A percentile compares a stretch with the other conserved stretches of the same genome.
These are phyloP conservation scores for Xiphydria camelus DNA, from an alignment of 2,888 invertebrate species.

Conservation along the genomic window DNA sequence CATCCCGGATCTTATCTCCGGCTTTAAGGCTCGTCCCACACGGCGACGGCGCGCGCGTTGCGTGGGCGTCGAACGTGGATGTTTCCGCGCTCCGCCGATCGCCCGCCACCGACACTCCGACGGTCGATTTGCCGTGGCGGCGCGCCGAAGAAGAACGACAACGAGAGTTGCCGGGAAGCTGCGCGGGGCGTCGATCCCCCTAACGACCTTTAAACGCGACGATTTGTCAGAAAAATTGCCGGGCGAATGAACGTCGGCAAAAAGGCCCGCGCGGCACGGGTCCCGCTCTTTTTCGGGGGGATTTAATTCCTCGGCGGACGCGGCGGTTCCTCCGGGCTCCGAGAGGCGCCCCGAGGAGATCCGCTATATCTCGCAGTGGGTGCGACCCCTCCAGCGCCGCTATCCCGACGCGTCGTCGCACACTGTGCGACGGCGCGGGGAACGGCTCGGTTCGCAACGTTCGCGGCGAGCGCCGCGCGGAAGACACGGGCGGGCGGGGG, in stretches of 20 bases:
- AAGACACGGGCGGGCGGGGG: not conserved
- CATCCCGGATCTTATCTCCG: not conserved
- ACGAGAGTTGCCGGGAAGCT: no score
- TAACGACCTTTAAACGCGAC: constrained; percentile 25
- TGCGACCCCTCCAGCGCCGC: constrained; percentile 11
- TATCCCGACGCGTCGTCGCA: not conserved
- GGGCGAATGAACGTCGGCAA: not conserved
- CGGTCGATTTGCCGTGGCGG: no score
- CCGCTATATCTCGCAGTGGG: constrained; percentile 17
- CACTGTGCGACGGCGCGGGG: not conserved
- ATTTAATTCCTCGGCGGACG: constrained; percentile 5
- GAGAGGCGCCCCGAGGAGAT: constrained; percentile 5
- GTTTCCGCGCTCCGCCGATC: constrained; percentile 1
- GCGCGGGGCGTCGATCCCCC: constrained; percentile 6
- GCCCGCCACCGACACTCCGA: no score
- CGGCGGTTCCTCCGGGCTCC: not conserved
- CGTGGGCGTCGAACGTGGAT: not conserved
- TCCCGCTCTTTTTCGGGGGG: constrained; percentile 1
- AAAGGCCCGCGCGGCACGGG: not conserved
- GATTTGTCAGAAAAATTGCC: constrained; percentile 25
- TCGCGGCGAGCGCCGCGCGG: not conserved
- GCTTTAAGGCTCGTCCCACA: not conserved
- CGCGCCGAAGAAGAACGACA: no score
- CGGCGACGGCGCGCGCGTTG: not conserved
- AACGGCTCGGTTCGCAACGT: not conserved